Evolutionary conservation across 2,888 invertebrate species (phyloP).

Genomic region (Drosophila algonquin): DNA sequence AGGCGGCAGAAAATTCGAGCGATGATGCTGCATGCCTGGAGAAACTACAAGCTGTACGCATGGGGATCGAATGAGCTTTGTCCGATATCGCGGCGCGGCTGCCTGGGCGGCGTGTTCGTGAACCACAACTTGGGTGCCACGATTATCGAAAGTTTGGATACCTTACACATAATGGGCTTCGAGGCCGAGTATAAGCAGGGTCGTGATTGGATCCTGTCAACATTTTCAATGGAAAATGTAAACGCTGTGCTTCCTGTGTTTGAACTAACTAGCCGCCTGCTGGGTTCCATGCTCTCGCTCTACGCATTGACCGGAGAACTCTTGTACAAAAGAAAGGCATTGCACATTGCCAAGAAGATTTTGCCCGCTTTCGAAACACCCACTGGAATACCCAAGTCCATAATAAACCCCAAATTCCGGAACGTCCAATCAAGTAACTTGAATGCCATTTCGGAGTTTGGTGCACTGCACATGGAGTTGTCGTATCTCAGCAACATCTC

Average conservation of each 20-base stretch:
- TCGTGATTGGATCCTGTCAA: conserved; percentile 95
- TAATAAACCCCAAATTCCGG: conserved; percentile 95
- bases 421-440: conserved; percentile 80
- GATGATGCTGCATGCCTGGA: conserved; percentile 99
- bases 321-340: conserved; percentile 96
- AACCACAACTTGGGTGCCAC: conserved; percentile 94
- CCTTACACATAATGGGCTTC: conserved; percentile 97
- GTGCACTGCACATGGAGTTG: conserved; percentile 98
- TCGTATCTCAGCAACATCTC: conserved; percentile 97
- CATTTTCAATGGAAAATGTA: conserved; percentile 90
- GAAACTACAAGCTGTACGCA: conserved; percentile 96
- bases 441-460: conserved; percentile 93
- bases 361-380: conserved; percentile 98
- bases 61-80: conserved; percentile 99
- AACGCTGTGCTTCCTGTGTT: conserved; percentile 97
- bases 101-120: conserved; percentile 96
- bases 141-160: conserved; percentile 98
- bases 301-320: conserved; percentile 97
- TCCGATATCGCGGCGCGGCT: conserved; percentile 94
- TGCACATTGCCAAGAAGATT: conserved; percentile 94
- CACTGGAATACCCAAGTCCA: conserved; percentile 96
- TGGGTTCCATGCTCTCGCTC: conserved; percentile 96
- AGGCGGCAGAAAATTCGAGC: conserved; percentile 15
- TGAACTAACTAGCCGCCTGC: conserved; percentile 98
- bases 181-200: conserved; percentile 96